phyloP scores from a whole-genome alignment of 2,797 vertebrate genomes.

The Pantherophis alleghaniensis region DNA sequence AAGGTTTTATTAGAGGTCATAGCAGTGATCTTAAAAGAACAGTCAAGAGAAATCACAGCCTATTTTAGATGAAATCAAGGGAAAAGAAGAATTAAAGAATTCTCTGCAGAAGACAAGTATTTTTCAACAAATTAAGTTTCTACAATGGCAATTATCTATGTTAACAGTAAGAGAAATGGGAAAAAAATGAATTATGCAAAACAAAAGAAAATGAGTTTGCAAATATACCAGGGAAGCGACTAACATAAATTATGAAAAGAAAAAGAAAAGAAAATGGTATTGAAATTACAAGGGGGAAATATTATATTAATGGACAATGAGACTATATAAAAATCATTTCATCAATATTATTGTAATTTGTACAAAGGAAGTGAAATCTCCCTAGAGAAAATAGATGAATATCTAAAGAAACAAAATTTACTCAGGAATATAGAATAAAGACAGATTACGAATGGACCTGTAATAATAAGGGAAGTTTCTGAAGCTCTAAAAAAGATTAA shows the following conservation, averaged over 20 bases:
- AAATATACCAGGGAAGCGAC: not conserved
- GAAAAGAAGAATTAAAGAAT: not conserved
- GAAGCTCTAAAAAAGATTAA: not conserved
- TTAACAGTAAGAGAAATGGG: not conserved
- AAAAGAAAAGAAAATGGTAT: not conserved
- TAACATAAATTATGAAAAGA: not conserved
- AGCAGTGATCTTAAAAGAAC: not conserved
- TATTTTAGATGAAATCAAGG: not conserved
- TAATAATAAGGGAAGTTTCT: not conserved
- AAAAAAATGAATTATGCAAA: not conserved
- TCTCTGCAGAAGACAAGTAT: not conserved
- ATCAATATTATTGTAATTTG: not conserved
- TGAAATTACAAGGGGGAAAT: not conserved
- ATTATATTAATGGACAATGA: not conserved
- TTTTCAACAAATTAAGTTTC: not conserved
- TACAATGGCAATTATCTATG: not conserved
- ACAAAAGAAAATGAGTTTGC: not conserved
- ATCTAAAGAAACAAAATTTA: not conserved
- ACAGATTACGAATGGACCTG: not conserved
- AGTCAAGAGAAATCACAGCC: not conserved
- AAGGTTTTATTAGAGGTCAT: not conserved
- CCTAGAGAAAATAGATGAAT: not conserved
- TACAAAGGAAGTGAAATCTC: not conserved
- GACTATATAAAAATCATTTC: not conserved
- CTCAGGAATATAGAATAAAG: not conserved